Base-by-base conservation (phyloP, 2,888 invertebrate species). In the Acheta domesticus region DNA sequence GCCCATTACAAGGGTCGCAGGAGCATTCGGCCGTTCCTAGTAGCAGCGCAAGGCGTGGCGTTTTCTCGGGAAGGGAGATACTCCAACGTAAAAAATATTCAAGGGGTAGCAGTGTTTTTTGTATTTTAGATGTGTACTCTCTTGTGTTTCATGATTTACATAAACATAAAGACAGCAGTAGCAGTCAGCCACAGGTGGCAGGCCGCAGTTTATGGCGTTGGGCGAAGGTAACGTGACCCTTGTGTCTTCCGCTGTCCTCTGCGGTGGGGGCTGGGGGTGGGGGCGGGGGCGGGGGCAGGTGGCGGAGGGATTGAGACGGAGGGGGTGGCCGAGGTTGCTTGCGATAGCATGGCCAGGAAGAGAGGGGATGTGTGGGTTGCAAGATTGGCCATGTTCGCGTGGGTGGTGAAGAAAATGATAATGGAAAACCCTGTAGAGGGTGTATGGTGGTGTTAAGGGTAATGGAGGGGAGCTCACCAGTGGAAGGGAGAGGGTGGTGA, bases 61-160 rank as follows among this genome's bases (percentile, higher is more conserved):
- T n/a, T 62, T 19, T 8, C 16, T 1, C 62, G 16, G n/a, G 62
- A n/a, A n/a, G 14, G 62, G 62, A n/a, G 62, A n/a, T 19, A 19
- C 62, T 62, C n/a, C 62, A n/a, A n/a, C 16, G 62, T 62, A n/a
- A 62, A 62, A 62, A 62, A 62, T 62, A 62, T 62, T 62, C 62
- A 14, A 62, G 62, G 62, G 62, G 62, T 62, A 62, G 62, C 62
- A 62, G 62, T 62, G 62, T 62, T 62, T 62, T 62, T 62, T 62
- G 62, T 62, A 62, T 62, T 62, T 62, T 62, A 62, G 62, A n/a
- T 62, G 62, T 62, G 16, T 62, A 62, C 62, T 62, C 62, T 62
- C 62, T 62, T 62, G 62, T 62, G 62, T 62, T 62, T 75, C 75
- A 75, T 36, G 23, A 75, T 75, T 75, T 75, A 75, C 75, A 75